phyloP scores from a whole-genome alignment of 2,113 vertebrate species.

The Rhynchopsitta pachyrhyncha region DNA sequence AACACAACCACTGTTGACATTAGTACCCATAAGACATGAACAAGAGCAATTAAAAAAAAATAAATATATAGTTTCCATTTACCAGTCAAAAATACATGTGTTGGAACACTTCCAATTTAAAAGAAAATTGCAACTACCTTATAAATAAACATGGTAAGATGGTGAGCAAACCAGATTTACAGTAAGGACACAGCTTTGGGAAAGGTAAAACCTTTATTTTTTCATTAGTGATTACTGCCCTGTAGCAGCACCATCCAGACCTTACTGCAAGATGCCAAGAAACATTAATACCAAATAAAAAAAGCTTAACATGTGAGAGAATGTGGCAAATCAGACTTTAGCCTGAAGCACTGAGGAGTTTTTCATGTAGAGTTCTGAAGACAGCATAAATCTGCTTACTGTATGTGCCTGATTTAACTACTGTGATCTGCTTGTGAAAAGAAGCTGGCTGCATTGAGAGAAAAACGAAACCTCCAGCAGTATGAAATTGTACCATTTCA shows the following conservation, averaged over 20 bases:
- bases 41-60: neutral
- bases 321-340: slow-evolving; percentile 49
- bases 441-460: neutral
- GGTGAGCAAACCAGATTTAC: neutral
- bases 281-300: slow-evolving; percentile 29
- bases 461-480: neutral
- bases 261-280: slow-evolving; percentile 35
- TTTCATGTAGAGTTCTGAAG: slow-evolving; percentile 35
- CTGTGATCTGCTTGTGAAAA: neutral
- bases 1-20: neutral
- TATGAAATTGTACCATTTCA: neutral
- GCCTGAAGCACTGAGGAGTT: slow-evolving; percentile 33
- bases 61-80: neutral
- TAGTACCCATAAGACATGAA: neutral
- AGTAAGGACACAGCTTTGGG: neutral
- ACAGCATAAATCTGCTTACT: slow-evolving; percentile 50
- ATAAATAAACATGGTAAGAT: neutral
- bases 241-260: neutral
- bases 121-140: neutral
- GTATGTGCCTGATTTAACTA: slow-evolving; percentile 14
- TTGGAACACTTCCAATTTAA: neutral
- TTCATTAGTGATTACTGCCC: neutral
- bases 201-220: neutral
- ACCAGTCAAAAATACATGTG: neutral
- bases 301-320: slow-evolving; percentile 35